Conservation (phyloP, 2,888 invertebrate species). For the Philhelius pedissequus region DNA sequence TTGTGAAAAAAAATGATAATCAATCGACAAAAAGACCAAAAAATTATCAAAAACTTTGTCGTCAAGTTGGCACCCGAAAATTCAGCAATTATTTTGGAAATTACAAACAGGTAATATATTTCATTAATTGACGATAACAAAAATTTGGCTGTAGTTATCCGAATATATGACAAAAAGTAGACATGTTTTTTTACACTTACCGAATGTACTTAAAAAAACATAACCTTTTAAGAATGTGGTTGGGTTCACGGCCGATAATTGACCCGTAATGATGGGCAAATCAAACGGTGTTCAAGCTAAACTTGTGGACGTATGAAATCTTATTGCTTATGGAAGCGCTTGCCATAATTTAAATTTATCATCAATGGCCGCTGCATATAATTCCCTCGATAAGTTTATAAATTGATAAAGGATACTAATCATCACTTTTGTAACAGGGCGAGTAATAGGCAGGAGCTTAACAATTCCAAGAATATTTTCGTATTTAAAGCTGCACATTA, state of each 20-base stretch:
- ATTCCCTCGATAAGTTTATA: neutral
- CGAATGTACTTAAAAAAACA: neutral
- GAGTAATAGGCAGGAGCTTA: neutral
- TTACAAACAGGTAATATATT: neutral
- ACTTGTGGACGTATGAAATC: constrained; percentile 16
- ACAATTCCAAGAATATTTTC: neutral
- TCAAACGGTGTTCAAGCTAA: constrained; percentile 34
- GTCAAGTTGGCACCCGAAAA: neutral
- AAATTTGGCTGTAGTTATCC: neutral
- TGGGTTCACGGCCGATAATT: constrained; percentile 25
- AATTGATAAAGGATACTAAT: neutral
- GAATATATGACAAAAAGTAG: neutral
- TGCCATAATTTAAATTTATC: neutral
- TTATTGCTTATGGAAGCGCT: constrained; percentile 6
- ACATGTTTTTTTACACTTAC: neutral
- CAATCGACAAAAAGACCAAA: neutral
- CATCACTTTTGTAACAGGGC: neutral
- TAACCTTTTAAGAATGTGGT: neutral
- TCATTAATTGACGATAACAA: neutral
- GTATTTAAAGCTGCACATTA: neutral
- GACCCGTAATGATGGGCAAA: constrained; percentile 44
- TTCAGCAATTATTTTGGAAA: neutral
- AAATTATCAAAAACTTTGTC: neutral
- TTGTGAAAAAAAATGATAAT: neutral
- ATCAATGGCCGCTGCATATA: neutral